phyloP scores from a whole-genome alignment of 2,888 invertebrate species.

The Sinhomidia bicolor region DNA sequence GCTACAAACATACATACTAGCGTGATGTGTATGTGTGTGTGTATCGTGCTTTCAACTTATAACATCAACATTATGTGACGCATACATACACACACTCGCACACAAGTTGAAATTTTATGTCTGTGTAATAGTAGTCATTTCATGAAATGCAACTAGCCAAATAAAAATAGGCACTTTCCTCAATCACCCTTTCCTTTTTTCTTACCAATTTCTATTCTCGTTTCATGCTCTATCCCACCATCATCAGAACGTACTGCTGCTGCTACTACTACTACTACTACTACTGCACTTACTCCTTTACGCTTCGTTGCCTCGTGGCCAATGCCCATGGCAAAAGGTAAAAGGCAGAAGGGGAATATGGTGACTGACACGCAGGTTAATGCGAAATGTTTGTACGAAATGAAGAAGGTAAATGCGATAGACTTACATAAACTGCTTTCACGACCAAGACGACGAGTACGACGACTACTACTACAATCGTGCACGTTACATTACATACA shows the following conservation, averaged over 20 bases:
- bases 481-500: too few relatives aligned
- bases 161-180: conserved; percentile 52
- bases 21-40: conserved; percentile 16
- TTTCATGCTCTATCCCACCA: conserved; percentile 7
- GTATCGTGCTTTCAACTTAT: conserved; percentile 17
- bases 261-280: background rate
- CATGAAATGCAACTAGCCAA: conserved; percentile 69
- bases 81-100: too few relatives aligned
- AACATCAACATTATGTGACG: conserved; percentile 39
- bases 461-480: too few relatives aligned
- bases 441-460: background rate
- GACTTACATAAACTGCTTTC: conserved; percentile 36
- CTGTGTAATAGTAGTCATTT: conserved; percentile 49
- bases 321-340: conserved; percentile 45
- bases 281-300: conserved; percentile 10
- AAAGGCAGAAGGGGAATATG: conserved; percentile 32
- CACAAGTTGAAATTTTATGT: conserved; percentile 43
- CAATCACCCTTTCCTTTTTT: conserved; percentile 51
- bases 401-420: conserved; percentile 33
- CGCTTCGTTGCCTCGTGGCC: conserved; percentile 52
- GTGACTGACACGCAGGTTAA: conserved; percentile 55
- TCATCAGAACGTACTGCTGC: background rate
- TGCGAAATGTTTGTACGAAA: conserved; percentile 50
- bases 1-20: too few relatives aligned
- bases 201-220: conserved; percentile 26